phyloP scores from a whole-genome alignment of 64 coral and sea anemone genomes.

The Porites australiensis region DNA sequence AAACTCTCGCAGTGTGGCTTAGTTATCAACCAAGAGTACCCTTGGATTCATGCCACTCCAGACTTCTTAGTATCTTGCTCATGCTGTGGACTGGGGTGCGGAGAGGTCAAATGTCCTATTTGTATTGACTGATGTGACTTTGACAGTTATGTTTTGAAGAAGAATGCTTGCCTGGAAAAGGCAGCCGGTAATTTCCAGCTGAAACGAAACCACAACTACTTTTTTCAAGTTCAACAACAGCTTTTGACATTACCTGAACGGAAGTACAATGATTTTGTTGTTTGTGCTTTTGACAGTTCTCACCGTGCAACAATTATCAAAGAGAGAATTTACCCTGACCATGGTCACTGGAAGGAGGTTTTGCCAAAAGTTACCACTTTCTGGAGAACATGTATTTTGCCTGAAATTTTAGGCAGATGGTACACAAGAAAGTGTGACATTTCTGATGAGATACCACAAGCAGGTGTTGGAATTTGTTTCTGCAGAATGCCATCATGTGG shows the following conservation, averaged over 20 bases:
- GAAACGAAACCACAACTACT: too few relatives aligned
- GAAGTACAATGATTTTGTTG: constrained; percentile 47
- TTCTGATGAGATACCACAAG: too few relatives aligned
- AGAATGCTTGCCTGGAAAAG: constrained; percentile 59
- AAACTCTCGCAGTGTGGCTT: constrained; percentile 42
- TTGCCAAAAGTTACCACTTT: too few relatives aligned
- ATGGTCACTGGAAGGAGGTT: constrained; percentile 34
- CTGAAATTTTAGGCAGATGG: too few relatives aligned
- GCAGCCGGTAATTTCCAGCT: constrained; percentile 53
- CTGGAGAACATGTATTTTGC: too few relatives aligned
- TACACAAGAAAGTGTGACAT: too few relatives aligned
- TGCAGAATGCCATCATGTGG: constrained; percentile 65
- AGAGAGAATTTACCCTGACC: too few relatives aligned
- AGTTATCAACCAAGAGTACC: constrained; percentile 60
- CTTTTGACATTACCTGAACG: constrained; percentile 67
- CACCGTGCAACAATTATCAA: constrained; percentile 41
- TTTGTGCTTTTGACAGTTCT: constrained; percentile 57
- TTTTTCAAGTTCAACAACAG: too few relatives aligned
- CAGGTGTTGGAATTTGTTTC: constrained; percentile 66
- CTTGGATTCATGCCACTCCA: constrained; percentile 75
- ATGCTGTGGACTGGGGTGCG: constrained; percentile 63
- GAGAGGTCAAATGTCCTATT: constrained; percentile 63
- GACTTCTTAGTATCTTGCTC: constrained; percentile 64
- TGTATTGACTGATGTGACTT: constrained; percentile 54
- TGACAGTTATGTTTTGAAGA: constrained; percentile 51